Evolutionary conservation across 2,888 invertebrate genomes (phyloP).

Genomic region (Rosalia funebris): DNA sequence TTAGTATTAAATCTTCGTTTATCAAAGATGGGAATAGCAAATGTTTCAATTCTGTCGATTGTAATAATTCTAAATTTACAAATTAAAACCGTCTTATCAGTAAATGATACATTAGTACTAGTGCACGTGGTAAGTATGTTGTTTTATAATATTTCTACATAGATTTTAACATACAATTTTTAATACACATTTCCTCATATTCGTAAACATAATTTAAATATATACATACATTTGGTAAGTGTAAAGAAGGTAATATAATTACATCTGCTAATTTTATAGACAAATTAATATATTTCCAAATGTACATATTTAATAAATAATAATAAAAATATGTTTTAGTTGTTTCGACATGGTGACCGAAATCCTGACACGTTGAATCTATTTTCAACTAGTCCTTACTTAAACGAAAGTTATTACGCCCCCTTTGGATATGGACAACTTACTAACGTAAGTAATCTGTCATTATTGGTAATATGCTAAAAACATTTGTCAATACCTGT

Average conservation of each 20-base stretch:
- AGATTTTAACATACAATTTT: background rate
- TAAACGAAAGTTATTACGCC: slow-evolving; percentile 69
- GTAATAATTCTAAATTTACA: too few species aligned
- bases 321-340: slow-evolving; percentile 61
- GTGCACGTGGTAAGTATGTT: slow-evolving; percentile 12
- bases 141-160: background rate
- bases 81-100: background rate
- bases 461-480: too few species aligned
- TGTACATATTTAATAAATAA: background rate
- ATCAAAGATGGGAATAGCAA: background rate
- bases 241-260: too few species aligned
- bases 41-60: background rate
- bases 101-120: slow-evolving; percentile 11
- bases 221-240: background rate
- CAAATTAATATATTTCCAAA: background rate
- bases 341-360: slow-evolving; percentile 81
- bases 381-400: slow-evolving; percentile 77
- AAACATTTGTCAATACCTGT: too few species aligned
- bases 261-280: too few species aligned
- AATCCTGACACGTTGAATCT: slow-evolving; percentile 71
- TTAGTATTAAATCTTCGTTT: background rate
- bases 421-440: slow-evolving; percentile 81
- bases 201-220: too few species aligned
- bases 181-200: background rate
- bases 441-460: slow-evolving; percentile 70